These are phyloP conservation scores for Serilophus lunatus DNA, from an alignment of 2,113 vertebrate species.

Conservation along the genomic window DNA sequence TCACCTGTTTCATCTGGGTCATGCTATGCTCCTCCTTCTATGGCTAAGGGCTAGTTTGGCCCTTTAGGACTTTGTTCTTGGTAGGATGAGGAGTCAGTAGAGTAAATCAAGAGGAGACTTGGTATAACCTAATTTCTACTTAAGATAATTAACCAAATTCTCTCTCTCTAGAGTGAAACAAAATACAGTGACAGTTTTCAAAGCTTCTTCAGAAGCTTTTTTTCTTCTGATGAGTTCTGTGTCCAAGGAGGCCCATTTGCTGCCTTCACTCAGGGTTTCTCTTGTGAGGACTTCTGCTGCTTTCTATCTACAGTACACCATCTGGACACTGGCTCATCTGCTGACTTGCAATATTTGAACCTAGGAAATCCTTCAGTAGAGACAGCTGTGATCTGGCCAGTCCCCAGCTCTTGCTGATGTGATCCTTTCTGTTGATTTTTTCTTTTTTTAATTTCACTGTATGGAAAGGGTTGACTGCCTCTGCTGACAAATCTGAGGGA, in stretches of 20 bases:
- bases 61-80: background rate
- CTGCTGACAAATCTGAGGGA: background rate
- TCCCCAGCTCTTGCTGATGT: background rate
- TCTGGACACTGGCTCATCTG: background rate
- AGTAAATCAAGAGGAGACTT: background rate
- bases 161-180: background rate
- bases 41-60: background rate
- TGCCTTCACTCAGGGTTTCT: background rate
- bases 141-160: background rate
- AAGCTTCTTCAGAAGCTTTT: background rate
- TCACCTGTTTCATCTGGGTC: background rate
- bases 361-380: background rate
- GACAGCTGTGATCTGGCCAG: background rate
- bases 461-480: background rate
- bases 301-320: background rate
- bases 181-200: background rate
- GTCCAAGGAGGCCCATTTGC: background rate
- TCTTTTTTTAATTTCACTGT: background rate
- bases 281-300: background rate
- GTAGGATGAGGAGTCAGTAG: background rate
- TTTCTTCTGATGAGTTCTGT: background rate
- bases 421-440: background rate
- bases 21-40: background rate
- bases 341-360: background rate
- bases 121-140: background rate